These are phyloP conservation scores for Holcopasites calliopsidis DNA, from an alignment of 1,140 invertebrate genomes.

Conservation along the genomic window DNA sequence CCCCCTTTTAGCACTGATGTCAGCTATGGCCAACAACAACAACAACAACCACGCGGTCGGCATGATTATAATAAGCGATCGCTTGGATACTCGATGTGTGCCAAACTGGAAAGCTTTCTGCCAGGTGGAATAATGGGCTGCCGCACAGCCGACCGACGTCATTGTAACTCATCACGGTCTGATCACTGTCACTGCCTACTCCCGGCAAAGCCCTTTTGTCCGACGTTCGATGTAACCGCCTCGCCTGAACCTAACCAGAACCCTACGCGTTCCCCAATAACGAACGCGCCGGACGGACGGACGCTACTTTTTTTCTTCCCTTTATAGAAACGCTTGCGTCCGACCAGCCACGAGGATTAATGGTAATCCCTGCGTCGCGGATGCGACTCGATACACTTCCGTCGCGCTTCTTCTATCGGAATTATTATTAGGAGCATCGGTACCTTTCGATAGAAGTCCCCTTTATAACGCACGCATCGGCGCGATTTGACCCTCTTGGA, in stretches of 20 bases:
- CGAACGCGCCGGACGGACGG: slow-evolving; percentile 42
- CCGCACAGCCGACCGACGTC: slow-evolving; percentile 65
- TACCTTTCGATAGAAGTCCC: too few relatives aligned
- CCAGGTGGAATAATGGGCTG: slow-evolving; percentile 67
- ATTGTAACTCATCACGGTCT: slow-evolving; percentile 67
- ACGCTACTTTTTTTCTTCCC: slow-evolving; percentile 24
- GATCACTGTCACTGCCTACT: slow-evolving; percentile 66
- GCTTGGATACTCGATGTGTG: slow-evolving; percentile 68
- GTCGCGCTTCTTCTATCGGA: slow-evolving; percentile 1
- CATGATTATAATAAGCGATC: slow-evolving; percentile 68
- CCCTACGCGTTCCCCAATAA: slow-evolving; percentile 60
- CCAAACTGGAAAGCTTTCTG: slow-evolving; percentile 68
- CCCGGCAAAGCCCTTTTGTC: slow-evolving; percentile 66
- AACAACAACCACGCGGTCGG: slow-evolving; percentile 58
- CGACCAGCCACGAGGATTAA: too few relatives aligned
- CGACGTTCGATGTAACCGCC: slow-evolving; percentile 55
- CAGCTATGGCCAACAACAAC: slow-evolving; percentile 59
- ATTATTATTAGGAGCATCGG: not conserved
- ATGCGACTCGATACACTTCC: slow-evolving; percentile 26
- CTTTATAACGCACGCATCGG: too few relatives aligned
- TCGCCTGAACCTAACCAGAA: slow-evolving; percentile 58
- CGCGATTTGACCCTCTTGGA: too few relatives aligned
- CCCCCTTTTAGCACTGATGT: slow-evolving; percentile 59
- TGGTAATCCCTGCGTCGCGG: slow-evolving; percentile 48
- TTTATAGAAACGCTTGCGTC: slow-evolving; percentile 17